Evolutionary conservation across 2,113 vertebrate genomes (phyloP).

Genomic region (Crotophaga sulcirostris): DNA sequence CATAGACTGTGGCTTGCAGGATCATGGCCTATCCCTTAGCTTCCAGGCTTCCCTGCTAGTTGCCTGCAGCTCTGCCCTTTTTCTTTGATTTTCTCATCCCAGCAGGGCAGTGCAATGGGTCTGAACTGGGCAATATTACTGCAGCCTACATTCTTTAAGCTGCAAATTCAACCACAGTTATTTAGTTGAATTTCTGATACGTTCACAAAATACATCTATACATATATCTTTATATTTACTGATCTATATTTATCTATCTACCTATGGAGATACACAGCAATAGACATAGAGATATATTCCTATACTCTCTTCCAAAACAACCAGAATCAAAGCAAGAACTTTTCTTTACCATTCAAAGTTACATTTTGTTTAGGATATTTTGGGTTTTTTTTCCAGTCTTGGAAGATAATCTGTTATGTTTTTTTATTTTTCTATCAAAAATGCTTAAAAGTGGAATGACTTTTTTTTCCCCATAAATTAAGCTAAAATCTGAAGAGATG

Average conservation of each 20-base stretch:
- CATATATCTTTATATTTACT: not conserved
- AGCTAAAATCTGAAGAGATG: not conserved
- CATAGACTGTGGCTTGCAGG: not conserved
- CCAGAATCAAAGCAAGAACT: fast-evolving
- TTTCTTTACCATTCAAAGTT: not conserved
- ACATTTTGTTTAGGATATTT: not conserved
- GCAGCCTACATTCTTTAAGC: not conserved
- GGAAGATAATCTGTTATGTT: not conserved
- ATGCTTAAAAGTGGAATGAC: not conserved
- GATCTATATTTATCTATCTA: not conserved
- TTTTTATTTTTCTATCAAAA: not conserved
- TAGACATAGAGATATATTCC: not conserved
- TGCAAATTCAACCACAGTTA: not conserved
- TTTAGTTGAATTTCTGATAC: not conserved
- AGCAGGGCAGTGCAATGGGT: fast-evolving
- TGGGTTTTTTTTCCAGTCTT: not conserved
- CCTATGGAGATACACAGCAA: not conserved
- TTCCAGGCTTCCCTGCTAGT: not conserved
- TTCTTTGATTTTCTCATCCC: not conserved
- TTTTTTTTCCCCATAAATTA: not conserved
- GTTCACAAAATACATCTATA: not conserved
- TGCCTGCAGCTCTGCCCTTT: not conserved
- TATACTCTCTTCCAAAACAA: not conserved
- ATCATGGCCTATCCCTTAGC: not conserved
- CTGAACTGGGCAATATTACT: not conserved